phyloP scores from a whole-genome alignment of 1,140 invertebrate genomes.

The Cyphomyrmex costatus region DNA sequence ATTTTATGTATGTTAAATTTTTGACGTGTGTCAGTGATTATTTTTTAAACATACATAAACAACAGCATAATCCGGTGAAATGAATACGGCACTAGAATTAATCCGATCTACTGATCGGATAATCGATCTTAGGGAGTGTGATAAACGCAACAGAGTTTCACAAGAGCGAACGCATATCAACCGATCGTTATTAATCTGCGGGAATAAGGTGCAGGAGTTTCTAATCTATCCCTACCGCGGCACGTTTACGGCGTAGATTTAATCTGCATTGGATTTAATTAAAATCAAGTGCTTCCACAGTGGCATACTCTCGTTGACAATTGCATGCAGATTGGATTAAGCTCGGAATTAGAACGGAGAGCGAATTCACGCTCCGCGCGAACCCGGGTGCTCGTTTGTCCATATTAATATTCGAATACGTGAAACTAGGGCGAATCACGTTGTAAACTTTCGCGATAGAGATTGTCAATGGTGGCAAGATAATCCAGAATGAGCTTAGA shows the following conservation, averaged over 20 bases:
- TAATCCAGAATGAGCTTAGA: constrained; percentile 42
- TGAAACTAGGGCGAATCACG: constrained; percentile 66
- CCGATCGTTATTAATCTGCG: constrained; percentile 73
- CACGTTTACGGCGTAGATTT: constrained; percentile 74
- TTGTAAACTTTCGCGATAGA: constrained; percentile 32
- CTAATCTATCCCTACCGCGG: constrained; percentile 70
- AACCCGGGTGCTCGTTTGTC: constrained; percentile 71
- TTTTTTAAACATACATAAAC: constrained; percentile 11
- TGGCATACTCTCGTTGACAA: constrained; percentile 73
- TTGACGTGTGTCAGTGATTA: background rate
- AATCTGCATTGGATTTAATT: constrained; percentile 78
- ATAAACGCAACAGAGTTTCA: background rate
- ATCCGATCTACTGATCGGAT: constrained; percentile 22
- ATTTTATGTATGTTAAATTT: constrained; percentile 27
- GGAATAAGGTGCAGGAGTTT: constrained; percentile 65
- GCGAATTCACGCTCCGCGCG: constrained; percentile 64
- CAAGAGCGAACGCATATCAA: constrained; percentile 55
- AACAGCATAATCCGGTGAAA: background rate
- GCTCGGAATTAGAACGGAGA: constrained; percentile 73
- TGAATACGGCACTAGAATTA: constrained; percentile 1
- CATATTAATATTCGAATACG: constrained; percentile 76
- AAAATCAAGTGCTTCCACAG: constrained; percentile 74
- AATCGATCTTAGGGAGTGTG: constrained; percentile 26
- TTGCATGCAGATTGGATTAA: constrained; percentile 78
- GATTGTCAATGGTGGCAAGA: constrained; percentile 61